Evolutionary conservation across 2,888 invertebrate genomes (phyloP), one percentile per base, ranked within the genome.

Genomic region (Timema podura): DNA sequence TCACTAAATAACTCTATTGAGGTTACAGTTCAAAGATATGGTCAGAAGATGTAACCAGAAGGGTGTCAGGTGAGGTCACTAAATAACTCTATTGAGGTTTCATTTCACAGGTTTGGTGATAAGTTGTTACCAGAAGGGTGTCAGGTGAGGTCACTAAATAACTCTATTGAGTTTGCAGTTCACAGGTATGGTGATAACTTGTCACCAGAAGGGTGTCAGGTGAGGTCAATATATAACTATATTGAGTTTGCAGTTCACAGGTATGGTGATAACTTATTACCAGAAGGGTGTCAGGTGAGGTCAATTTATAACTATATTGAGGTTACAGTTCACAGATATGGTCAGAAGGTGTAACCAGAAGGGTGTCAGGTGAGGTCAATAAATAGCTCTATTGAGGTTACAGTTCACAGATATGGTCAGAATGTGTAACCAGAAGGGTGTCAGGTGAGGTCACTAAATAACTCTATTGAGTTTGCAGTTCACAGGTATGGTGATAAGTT

Each of bases 11-110:
- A 30, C 30, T 30, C 30, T 30, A 30, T 30, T 30, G 30, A 30
- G 30, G 30, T 30, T 30, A 30, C 30, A 3, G 30, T 65, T 65
- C 15, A 65, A 2, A 30, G 15, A 8, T n/a, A 65, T 65, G 65
- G 65, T 65, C 10, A 47, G n/a, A 5, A 13, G 65, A 8, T 65
- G 65, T n/a, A 65, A 65, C 48, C 9, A 47, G n/a, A 30, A 48
- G 8, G 46, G 46, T 13, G 65, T 65, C n/a, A 65, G 65, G 65
- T 65, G 30, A 47, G n/a, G 64, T 44, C n/a, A n/a, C n/a, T n/a
- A n/a, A n/a, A n/a, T n/a, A n/a, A n/a, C n/a, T n/a, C n/a, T n/a
- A n/a, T n/a, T n/a, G n/a, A n/a, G n/a, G n/a, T n/a, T n/a, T n/a
- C n/a, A n/a, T n/a, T n/a, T n/a, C n/a, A n/a, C n/a, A n/a, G n/a